A percentile compares a stretch with the other conserved stretches of the same genome.
These are phyloP conservation scores for Scolopax bukidnonensis DNA, from an alignment of 2,797 vertebrate species.

Conservation along the genomic window DNA sequence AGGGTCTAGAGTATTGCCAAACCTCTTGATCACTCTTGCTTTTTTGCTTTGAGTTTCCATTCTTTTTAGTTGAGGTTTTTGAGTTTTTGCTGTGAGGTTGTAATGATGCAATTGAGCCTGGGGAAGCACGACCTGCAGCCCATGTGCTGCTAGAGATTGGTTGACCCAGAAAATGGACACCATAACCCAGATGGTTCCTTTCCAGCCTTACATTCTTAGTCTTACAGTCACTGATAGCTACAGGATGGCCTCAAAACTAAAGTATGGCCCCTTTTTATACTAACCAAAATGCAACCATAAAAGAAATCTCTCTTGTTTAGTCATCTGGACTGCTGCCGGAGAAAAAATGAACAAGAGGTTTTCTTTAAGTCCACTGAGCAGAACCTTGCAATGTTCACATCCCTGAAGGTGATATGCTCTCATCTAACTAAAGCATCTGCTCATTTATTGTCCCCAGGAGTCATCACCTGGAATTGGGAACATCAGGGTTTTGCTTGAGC, in stretches of 20 bases:
- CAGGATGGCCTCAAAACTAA: slow-evolving; percentile 13
- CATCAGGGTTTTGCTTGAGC: slow-evolving; percentile 48
- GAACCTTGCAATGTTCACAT: slow-evolving; percentile 48
- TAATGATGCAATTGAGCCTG: neutral
- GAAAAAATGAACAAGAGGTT: slow-evolving; percentile 54
- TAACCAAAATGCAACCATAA: slow-evolving; percentile 4
- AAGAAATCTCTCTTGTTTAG: slow-evolving; percentile 47
- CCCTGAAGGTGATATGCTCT: slow-evolving; percentile 66
- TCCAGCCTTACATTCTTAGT: neutral
- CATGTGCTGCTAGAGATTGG: neutral
- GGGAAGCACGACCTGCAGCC: neutral
- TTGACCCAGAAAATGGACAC: neutral
- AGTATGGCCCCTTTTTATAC: neutral
- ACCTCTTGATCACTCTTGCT: neutral
- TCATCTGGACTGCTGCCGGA: slow-evolving; percentile 53
- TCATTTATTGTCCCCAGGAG: slow-evolving; percentile 67
- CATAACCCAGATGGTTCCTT: neutral
- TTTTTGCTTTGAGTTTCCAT: neutral
- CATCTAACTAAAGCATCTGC: slow-evolving; percentile 67
- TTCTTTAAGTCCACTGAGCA: slow-evolving; percentile 58
- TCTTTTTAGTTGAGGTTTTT: neutral
- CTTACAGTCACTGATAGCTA: neutral
- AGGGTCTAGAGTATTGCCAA: neutral
- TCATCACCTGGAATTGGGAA: slow-evolving; percentile 68
- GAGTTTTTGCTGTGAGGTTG: neutral